Evolutionary conservation across 2,888 invertebrate species (phyloP).

Genomic region (Cosmopolites sordidus): DNA sequence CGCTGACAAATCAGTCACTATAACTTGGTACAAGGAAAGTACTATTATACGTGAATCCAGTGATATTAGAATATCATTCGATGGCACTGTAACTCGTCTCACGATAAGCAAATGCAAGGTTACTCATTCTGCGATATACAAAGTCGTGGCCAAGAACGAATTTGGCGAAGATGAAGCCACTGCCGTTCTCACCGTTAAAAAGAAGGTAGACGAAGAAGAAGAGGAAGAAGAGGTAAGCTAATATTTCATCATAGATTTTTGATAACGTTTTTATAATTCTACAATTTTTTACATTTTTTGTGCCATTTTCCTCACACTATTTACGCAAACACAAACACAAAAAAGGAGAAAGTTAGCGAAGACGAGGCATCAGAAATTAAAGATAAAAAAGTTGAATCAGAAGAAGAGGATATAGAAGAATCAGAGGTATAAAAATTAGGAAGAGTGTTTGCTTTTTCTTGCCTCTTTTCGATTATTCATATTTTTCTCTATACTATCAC

Average conservation of each 20-base stretch:
- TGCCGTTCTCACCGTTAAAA: constrained; percentile 75
- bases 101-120: constrained; percentile 69
- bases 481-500: background rate
- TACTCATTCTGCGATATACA: constrained; percentile 77
- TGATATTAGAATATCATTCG: constrained; percentile 75
- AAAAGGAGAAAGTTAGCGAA: constrained; percentile 30
- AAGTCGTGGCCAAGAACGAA: constrained; percentile 84
- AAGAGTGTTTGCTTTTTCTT: background rate
- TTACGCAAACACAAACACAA: constrained; percentile 11
- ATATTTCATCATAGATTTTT: background rate
- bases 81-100: constrained; percentile 75
- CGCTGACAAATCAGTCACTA: constrained; percentile 72
- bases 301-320: constrained; percentile 7
- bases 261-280: background rate
- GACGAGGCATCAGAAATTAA: constrained; percentile 44
- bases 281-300: constrained; percentile 1
- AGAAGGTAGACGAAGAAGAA: constrained; percentile 46
- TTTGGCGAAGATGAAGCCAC: constrained; percentile 85
- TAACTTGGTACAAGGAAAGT: constrained; percentile 82
- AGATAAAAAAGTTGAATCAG: constrained; percentile 30
- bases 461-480: background rate
- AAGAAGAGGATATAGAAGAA: constrained; percentile 6
- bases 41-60: constrained; percentile 73
- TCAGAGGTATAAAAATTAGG: constrained; percentile 15
- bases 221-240: constrained; percentile 40